A percentile compares a stretch with the other conserved stretches of the same genome.
These are phyloP conservation scores for Nothoprocta pentlandii DNA, from an alignment of 2,113 vertebrate species.

Conservation along the genomic window DNA sequence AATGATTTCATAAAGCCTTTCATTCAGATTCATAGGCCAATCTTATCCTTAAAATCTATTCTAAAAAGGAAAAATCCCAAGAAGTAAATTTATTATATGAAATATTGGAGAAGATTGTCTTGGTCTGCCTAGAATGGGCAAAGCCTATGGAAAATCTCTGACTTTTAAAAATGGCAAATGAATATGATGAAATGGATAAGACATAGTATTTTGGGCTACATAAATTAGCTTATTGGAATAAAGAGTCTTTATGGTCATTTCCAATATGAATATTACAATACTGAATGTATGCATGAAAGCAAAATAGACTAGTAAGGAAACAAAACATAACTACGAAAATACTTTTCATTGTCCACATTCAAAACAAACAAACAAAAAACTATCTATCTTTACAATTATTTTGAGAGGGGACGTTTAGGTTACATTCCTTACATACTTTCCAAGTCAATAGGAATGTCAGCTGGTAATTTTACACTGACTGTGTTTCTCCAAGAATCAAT, in stretches of 20 bases:
- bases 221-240: not conserved
- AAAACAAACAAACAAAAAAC: not conserved
- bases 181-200: too few species aligned
- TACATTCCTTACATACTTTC: not conserved
- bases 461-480: not conserved
- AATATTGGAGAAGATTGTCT: not conserved
- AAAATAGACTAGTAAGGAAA: not conserved
- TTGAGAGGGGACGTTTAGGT: not conserved
- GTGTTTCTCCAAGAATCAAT: not conserved
- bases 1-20: not conserved
- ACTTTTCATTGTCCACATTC: not conserved
- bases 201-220: too few species aligned
- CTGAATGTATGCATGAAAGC: not conserved
- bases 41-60: not conserved
- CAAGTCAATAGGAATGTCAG: not conserved
- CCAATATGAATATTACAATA: not conserved
- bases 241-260: not conserved
- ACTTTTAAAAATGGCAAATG: not conserved
- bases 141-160: not conserved
- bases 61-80: not conserved
- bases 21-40: not conserved
- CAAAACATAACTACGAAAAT: accelerated
- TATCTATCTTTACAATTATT: not conserved
- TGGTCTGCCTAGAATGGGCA: not conserved
- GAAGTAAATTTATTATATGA: not conserved